Percentiles rank a stretch among this genome's conserved stretches.
phyloP scores from a whole-genome alignment of 2,113 vertebrate species.

The Rhodinocichla rosea region DNA sequence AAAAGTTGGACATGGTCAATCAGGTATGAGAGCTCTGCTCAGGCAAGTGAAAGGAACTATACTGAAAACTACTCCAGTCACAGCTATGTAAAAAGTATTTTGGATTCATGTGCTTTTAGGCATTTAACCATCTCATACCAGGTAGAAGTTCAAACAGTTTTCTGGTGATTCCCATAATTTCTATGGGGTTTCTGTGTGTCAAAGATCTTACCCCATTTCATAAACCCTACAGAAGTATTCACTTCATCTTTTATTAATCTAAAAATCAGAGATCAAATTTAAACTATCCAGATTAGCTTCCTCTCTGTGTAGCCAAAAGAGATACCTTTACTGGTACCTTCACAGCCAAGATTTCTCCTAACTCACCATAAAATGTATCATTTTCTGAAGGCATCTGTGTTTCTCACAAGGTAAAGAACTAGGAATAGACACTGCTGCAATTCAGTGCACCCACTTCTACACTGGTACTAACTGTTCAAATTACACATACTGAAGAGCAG shows the following conservation, averaged over 20 bases:
- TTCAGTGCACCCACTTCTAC: not conserved
- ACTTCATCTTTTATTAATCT: not conserved
- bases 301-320: not conserved
- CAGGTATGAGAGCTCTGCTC: not conserved
- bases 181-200: not conserved
- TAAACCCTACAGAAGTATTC: not conserved
- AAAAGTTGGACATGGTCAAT: not conserved
- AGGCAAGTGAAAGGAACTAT: not conserved
- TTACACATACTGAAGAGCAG: not conserved
- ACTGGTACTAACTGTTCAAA: not conserved
- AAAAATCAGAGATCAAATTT: not conserved
- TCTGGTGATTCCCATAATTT: not conserved
- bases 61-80: conserved; percentile 16
- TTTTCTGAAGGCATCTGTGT: not conserved
- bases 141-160: not conserved
- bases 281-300: not conserved
- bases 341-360: not conserved
- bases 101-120: conserved; percentile 15
- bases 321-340: not conserved
- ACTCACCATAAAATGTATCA: not conserved
- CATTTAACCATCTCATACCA: not conserved
- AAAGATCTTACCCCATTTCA: not conserved
- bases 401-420: not conserved
- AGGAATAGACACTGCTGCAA: not conserved
- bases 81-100: not conserved